Evolutionary conservation across 2,888 invertebrate genomes (phyloP), one percentile per base, ranked within the genome.

Genomic region (Cheilosia scutellata): DNA sequence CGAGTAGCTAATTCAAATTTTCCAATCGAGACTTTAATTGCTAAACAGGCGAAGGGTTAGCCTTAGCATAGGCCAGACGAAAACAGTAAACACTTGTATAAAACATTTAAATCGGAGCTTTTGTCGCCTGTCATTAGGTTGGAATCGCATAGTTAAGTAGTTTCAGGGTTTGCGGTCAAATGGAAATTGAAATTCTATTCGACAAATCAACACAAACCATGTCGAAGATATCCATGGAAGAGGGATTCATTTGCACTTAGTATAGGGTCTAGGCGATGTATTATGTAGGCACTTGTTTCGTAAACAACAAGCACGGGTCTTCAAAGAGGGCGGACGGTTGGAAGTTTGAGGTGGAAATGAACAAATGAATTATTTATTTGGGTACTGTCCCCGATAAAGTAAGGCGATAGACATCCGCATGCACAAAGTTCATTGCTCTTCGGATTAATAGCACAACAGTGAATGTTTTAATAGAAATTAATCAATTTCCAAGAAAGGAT

Each of bases 21-120:
- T 58, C 75, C 58, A 75, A 58, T 58, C 5, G 58, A 75, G 65
- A 49, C 65, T 58, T 75, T 66, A 75, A 66, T 75, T 75, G 11
- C 37, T 11, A 37, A 66, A 58, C 16, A 37, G 65, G 33, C 47
- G 57, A 33, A 33, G 29, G 75, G 33, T 37, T 47, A 68, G 29
- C 27, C 44, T 44, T 20, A 20, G 20, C 20, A 20, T 20, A 33
- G 27, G 31, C 7, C 11, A 11, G 13, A 6, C 40, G 31, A 2
- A 62, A 60, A 62, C 49, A n/a, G 37, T 37, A 3, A 37, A 37
- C 37, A 37, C 4, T 37, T 37, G 37, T 37, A 42, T 44, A 55
- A 55, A 44, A 63, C 47, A 63, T 33, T 29, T 33, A 63, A 74
- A 55, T 65, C 57, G 5, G 42, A 53, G 62, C 11, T 49, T 49